Evolutionary conservation across 2,888 invertebrate species (phyloP).

Genomic region (Apocheima hispidaria): DNA sequence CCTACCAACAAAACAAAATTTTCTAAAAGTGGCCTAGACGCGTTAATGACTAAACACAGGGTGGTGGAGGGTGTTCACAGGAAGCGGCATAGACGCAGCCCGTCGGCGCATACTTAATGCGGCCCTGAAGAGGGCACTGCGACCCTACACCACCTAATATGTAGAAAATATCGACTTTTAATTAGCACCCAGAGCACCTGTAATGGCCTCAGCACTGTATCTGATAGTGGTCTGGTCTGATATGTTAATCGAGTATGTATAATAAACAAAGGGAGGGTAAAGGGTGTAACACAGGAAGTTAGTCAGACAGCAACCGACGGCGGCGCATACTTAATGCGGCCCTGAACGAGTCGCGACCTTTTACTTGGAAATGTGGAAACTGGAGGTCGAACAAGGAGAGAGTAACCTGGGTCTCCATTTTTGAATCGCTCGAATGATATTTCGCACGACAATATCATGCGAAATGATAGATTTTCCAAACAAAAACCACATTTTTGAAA

Average conservation of each 20-base stretch:
- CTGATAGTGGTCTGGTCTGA: neutral
- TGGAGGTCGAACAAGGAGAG: slow-evolving; percentile 18
- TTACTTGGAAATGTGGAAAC: slow-evolving; percentile 24
- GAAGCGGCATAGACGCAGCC: slow-evolving; percentile 52
- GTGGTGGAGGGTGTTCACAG: slow-evolving; percentile 43
- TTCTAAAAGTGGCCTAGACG: slow-evolving; percentile 25
- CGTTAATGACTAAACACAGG: slow-evolving; percentile 35
- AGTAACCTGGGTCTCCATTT: no score
- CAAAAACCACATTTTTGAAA: no score
- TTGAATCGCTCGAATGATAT: no score
- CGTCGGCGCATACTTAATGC: slow-evolving; percentile 54
- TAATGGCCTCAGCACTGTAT: neutral
- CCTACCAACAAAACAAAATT: slow-evolving; percentile 17
- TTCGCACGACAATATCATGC: no score
- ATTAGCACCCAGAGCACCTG: neutral
- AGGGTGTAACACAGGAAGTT: slow-evolving; percentile 48
- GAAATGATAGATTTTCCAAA: no score
- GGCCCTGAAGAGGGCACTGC: slow-evolving; percentile 41
- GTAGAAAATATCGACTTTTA: neutral
- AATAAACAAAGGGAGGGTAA: slow-evolving; percentile 10
- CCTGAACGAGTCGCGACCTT: slow-evolving; percentile 41
- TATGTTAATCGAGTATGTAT: slow-evolving; percentile 3
- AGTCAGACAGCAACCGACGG: slow-evolving; percentile 50
- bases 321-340: slow-evolving; percentile 49
- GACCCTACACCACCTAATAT: slow-evolving; percentile 33